Evolutionary conservation across 1,140 invertebrate genomes (phyloP).

Genomic region (Gonioctena quinquepunctata): DNA sequence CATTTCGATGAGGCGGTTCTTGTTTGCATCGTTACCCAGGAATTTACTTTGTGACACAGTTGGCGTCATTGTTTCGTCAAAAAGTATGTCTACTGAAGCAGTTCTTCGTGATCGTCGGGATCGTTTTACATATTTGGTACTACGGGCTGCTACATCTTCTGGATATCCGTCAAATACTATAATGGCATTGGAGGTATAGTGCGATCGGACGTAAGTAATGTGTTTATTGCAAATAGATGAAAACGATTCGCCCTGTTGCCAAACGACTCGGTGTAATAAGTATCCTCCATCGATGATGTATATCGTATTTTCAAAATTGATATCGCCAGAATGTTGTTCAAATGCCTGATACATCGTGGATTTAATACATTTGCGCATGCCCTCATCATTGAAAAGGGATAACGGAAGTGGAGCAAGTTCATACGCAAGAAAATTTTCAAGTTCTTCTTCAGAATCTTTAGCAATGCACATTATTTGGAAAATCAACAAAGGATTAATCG

Average conservation of each 20-base stretch:
- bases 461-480: not conserved
- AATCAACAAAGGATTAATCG: not conserved
- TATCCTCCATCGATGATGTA: conserved; percentile 10
- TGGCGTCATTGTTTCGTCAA: too few species aligned
- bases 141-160: too few species aligned
- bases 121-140: too few species aligned
- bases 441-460: not conserved
- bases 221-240: conserved; percentile 2
- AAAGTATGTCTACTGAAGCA: too few species aligned
- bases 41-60: too few species aligned
- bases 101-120: too few species aligned
- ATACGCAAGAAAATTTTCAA: not conserved
- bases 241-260: conserved; percentile 3
- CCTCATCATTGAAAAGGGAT: not conserved
- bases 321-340: not conserved
- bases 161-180: conserved; percentile 49
- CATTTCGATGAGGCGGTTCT: too few species aligned
- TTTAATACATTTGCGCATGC: conserved; percentile 10
- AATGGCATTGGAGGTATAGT: conserved; percentile 22
- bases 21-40: too few species aligned
- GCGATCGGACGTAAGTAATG: not conserved
- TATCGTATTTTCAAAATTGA: not conserved
- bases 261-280: conserved; percentile 16
- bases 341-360: not conserved
- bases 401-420: not conserved